Conservation (phyloP, 2,888 invertebrate genomes). For the Mimas tiliae region DNA sequence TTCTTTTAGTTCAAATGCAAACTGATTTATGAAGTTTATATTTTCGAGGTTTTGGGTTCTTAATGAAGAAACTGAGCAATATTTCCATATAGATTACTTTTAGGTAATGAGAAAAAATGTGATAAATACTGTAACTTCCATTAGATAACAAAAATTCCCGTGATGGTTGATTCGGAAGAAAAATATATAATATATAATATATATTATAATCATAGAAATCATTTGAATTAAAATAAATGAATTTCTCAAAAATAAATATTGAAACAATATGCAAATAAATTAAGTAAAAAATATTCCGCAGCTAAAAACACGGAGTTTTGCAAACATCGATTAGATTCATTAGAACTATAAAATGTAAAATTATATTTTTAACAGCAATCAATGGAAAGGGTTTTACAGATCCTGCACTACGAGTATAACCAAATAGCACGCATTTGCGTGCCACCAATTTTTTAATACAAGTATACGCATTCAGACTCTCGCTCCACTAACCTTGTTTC, state of each 20-base stretch:
- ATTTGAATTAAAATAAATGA: no score
- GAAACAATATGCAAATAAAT: no score
- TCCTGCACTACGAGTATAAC: conserved; percentile 41
- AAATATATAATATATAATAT: no score
- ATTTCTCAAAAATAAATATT: no score
- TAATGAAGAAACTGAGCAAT: no score
- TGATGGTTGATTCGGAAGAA: no score
- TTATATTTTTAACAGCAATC: conserved; percentile 27
- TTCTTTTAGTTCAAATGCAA: neutral
- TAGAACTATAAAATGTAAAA: neutral
- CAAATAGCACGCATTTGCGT: conserved; percentile 67
- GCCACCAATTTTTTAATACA: conserved; percentile 61
- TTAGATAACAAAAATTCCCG: no score
- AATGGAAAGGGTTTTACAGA: conserved; percentile 20
- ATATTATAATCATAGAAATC: no score
- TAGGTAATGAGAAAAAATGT: no score
- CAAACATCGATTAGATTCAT: neutral
- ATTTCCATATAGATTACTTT: no score
- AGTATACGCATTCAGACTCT: conserved; percentile 71
- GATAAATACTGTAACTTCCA: no score
- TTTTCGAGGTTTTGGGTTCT: neutral
- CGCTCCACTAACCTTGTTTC: conserved; percentile 72
- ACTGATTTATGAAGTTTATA: neutral
- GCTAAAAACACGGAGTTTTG: neutral
- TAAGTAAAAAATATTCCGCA: no score